A percentile compares a stretch with the other conserved stretches of the same genome.
Conservation (phyloP, 2,797 vertebrate genomes). For the Anguilla anguilla region DNA sequence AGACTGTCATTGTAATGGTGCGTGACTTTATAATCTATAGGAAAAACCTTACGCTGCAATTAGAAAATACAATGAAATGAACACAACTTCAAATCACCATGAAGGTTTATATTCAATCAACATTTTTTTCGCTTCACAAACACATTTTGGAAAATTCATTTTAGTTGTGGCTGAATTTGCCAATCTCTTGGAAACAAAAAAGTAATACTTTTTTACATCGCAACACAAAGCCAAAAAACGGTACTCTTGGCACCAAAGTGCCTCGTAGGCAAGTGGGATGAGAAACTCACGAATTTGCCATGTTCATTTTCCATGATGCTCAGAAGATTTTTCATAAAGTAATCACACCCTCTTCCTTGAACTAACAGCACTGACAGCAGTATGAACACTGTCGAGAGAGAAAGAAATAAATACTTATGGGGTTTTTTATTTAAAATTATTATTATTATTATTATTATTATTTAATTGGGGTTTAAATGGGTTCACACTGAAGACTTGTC, state of each 20-base stretch:
- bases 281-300: slow-evolving; percentile 73
- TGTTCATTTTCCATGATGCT: slow-evolving; percentile 57
- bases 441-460: no score
- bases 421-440: not conserved
- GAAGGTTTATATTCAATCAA: not conserved
- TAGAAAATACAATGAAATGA: slow-evolving; percentile 10
- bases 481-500: not conserved
- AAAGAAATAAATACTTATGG: not conserved
- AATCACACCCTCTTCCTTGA: slow-evolving; percentile 69
- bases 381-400: slow-evolving; percentile 62
- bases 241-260: not conserved
- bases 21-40: slow-evolving; percentile 70
- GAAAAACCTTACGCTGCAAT: slow-evolving; percentile 71
- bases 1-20: slow-evolving; percentile 70
- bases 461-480: not conserved
- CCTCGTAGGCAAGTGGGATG: not conserved
- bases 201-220: not conserved
- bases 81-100: not conserved
- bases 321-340: slow-evolving; percentile 64
- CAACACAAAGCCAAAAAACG: not conserved
- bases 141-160: not conserved
- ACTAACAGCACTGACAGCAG: slow-evolving; percentile 72
- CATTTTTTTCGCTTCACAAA: not conserved
- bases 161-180: not conserved
- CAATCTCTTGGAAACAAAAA: not conserved